Conservation (phyloP, 1,140 invertebrate genomes). For the Zaprionus lachaisei region DNA sequence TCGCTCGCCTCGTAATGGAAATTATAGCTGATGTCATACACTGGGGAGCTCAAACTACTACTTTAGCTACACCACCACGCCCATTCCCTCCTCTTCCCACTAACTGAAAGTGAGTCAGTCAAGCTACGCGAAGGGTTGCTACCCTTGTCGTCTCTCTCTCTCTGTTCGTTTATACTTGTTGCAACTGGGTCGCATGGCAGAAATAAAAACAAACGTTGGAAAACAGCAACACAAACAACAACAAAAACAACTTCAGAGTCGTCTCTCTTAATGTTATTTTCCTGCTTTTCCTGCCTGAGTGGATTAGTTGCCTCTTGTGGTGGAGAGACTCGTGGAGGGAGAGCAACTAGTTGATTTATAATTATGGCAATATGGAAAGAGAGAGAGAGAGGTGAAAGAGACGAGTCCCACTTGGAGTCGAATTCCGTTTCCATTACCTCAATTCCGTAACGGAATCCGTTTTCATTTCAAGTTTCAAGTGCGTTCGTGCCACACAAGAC, state of each 20-base stretch:
- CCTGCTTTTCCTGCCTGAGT: slow-evolving; percentile 55
- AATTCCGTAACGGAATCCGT: not conserved
- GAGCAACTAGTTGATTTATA: slow-evolving; percentile 76
- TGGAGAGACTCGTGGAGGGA: slow-evolving; percentile 18
- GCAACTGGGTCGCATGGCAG: slow-evolving; percentile 69
- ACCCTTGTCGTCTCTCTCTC: not conserved
- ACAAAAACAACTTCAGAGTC: slow-evolving; percentile 27
- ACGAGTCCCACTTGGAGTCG: slow-evolving; percentile 9
- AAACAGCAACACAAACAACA: slow-evolving; percentile 1
- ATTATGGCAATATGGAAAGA: slow-evolving; percentile 48
- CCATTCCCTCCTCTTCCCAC: slow-evolving; percentile 9
- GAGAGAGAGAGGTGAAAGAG: not conserved
- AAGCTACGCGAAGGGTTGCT: slow-evolving; percentile 2
- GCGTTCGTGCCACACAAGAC: not conserved
- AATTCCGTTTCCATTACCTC: slow-evolving; percentile 15
- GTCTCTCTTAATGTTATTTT: slow-evolving; percentile 64
- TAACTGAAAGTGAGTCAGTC: slow-evolving; percentile 38
- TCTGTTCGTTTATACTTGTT: slow-evolving; percentile 54
- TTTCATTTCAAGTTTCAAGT: slow-evolving; percentile 7
- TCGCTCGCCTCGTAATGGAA: slow-evolving; percentile 79
- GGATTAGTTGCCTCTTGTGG: slow-evolving; percentile 62
- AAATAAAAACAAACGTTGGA: slow-evolving; percentile 12
- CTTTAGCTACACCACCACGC: slow-evolving; percentile 3
- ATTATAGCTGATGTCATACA: slow-evolving; percentile 83
- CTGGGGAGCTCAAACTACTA: slow-evolving; percentile 44